Evolutionary conservation across 2,888 invertebrate genomes (phyloP).

Genomic region (Drosophila quinaria): DNA sequence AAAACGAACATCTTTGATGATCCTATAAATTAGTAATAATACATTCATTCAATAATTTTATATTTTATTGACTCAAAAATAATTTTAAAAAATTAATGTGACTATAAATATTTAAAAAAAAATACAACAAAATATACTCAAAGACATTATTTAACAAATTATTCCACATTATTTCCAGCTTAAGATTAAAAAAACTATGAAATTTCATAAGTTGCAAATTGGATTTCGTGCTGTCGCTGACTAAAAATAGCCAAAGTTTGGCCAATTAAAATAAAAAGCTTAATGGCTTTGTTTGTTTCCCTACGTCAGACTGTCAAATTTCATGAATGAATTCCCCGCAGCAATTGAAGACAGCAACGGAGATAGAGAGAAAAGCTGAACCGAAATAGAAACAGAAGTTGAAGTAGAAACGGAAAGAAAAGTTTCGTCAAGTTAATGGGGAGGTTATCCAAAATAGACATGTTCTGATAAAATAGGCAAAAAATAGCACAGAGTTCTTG

Average conservation of each 20-base stretch:
- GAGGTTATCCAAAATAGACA: constrained; percentile 62
- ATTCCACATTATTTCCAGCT: neutral
- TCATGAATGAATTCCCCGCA: constrained; percentile 71
- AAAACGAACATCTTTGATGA: constrained; percentile 9
- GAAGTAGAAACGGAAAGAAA: constrained; percentile 36
- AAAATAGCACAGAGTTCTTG: constrained; percentile 60
- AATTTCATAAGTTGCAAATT: constrained; percentile 11
- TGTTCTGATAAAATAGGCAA: constrained; percentile 51
- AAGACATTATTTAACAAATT: neutral
- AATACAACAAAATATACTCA: neutral
- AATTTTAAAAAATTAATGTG: neutral
- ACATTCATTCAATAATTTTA: neutral
- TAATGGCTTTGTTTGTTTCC: constrained; percentile 57
- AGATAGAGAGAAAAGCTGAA: constrained; percentile 25
- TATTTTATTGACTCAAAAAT: neutral
- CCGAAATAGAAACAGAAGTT: constrained; percentile 24
- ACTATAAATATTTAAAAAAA: neutral
- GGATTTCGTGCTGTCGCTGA: constrained; percentile 17
- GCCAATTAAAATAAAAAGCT: constrained; percentile 75
- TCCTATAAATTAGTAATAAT: constrained; percentile 18
- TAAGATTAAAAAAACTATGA: constrained; percentile 10
- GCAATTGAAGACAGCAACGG: constrained; percentile 58
- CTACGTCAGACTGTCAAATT: constrained; percentile 66
- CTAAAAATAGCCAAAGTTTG: constrained; percentile 61
- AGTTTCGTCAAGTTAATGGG: constrained; percentile 66